Conservation (phyloP, 2,888 invertebrate genomes). For the Brenthis ino region DNA sequence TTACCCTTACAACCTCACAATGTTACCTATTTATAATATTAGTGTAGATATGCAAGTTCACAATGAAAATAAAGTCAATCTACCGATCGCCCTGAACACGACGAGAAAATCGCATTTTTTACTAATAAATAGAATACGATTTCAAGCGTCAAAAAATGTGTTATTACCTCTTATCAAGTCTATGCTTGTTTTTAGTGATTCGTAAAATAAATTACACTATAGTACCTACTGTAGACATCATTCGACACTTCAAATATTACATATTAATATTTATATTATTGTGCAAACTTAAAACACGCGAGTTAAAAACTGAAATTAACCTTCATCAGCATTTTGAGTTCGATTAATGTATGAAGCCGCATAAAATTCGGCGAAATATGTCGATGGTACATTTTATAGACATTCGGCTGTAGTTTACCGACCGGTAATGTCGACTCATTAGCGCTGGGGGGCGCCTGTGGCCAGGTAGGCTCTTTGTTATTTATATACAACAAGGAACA, state of each 20-base stretch:
- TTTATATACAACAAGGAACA: conserved; percentile 67
- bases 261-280: neutral
- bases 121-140: too few relatives aligned
- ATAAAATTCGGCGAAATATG: conserved; percentile 38
- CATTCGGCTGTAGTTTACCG: conserved; percentile 37
- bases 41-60: too few relatives aligned
- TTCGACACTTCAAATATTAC: neutral
- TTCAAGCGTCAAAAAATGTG: too few relatives aligned
- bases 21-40: too few relatives aligned
- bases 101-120: too few relatives aligned
- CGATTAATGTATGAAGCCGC: conserved; percentile 21
- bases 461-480: conserved; percentile 61
- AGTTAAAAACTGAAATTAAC: conserved; percentile 17
- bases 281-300: neutral
- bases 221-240: neutral
- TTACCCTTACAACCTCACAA: too few relatives aligned
- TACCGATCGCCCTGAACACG: too few relatives aligned
- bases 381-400: conserved; percentile 39
- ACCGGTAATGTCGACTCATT: conserved; percentile 61
- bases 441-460: conserved; percentile 62
- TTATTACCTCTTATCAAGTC: too few relatives aligned
- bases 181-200: too few relatives aligned
- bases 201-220: too few relatives aligned
- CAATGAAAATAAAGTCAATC: too few relatives aligned
- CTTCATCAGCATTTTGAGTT: neutral